These are phyloP conservation scores for Galeopterus variegatus DNA, from an alignment of 2,113 vertebrate species.

Conservation along the genomic window DNA sequence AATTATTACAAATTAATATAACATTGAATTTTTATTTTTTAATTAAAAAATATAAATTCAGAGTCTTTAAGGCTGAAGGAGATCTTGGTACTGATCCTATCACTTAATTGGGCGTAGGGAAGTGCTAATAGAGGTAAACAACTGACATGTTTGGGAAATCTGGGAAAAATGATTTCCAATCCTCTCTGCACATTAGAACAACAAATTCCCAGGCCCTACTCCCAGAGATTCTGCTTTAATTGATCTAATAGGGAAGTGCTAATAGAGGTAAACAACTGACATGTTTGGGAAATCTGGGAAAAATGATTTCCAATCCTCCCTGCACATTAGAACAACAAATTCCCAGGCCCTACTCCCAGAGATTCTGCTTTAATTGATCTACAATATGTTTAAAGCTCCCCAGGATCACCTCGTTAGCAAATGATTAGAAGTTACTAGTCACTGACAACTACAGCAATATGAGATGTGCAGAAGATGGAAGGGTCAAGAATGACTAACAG, in stretches of 20 bases:
- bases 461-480: background rate
- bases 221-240: conserved; percentile 43
- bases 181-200: background rate
- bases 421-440: conserved; percentile 13
- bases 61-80: background rate
- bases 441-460: conserved; percentile 9
- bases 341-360: background rate
- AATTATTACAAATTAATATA: background rate
- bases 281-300: background rate
- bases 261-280: background rate
- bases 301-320: background rate
- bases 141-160: background rate
- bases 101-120: background rate
- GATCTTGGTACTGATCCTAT: background rate
- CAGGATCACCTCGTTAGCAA: background rate
- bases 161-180: background rate
- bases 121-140: background rate
- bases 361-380: conserved; percentile 57
- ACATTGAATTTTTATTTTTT: conserved; percentile 34
- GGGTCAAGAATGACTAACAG: background rate
- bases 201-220: background rate
- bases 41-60: background rate
- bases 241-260: background rate
- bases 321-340: background rate
- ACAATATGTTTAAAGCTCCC: background rate